Conservation (phyloP, 2,113 vertebrate genomes). For the Anarhynchus alexandrinus region DNA sequence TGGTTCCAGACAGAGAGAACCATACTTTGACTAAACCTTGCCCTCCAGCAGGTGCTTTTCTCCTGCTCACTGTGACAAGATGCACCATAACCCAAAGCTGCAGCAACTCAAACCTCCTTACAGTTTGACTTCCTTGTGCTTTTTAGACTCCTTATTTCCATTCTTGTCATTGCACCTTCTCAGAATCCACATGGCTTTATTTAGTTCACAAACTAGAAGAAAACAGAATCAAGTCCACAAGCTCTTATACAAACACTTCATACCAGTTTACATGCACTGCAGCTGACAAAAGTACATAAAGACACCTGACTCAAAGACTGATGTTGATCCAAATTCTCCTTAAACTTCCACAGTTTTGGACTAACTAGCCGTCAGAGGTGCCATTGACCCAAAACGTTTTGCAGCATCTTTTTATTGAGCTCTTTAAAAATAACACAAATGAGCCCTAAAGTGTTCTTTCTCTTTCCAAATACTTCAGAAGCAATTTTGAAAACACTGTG, state of each 20-base stretch:
- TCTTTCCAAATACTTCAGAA: neutral
- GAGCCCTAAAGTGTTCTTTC: neutral
- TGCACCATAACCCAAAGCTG: neutral
- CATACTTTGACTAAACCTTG: neutral
- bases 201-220: neutral
- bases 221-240: neutral
- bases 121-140: neutral
- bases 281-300: neutral
- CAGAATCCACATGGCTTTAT: neutral
- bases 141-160: neutral
- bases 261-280: accelerated
- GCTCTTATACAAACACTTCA: neutral
- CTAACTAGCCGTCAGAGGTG: neutral
- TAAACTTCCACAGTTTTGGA: neutral
- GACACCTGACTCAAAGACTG: neutral
- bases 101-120: neutral
- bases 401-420: neutral
- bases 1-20: neutral
- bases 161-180: neutral
- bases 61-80: neutral
- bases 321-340: neutral
- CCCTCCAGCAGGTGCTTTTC: neutral
- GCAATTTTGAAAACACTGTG: neutral
- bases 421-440: neutral
- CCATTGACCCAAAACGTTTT: neutral